Evolutionary conservation across 2,113 vertebrate genomes (phyloP).

Genomic region (Syrmaticus mikado): DNA sequence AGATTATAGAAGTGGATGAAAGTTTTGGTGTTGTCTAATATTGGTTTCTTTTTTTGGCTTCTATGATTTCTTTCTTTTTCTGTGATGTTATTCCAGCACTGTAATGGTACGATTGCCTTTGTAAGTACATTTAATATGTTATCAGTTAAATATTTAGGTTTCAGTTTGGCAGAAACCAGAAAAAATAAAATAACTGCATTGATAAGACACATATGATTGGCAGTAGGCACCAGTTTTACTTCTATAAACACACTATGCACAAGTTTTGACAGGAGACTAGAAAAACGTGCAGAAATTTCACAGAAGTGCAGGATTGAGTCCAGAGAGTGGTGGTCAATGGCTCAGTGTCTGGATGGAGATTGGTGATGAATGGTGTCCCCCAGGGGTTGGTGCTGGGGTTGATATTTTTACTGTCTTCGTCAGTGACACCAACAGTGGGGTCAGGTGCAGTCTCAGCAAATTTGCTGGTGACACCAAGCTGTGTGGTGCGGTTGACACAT

Average conservation of each 20-base stretch:
- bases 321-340: too few relatives aligned
- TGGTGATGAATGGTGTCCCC: too few relatives aligned
- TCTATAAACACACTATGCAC: background rate
- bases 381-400: too few relatives aligned
- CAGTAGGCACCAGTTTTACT: background rate
- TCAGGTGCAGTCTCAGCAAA: too few relatives aligned
- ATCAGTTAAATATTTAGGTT: background rate
- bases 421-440: too few relatives aligned
- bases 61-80: background rate
- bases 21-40: slow-evolving; percentile 8
- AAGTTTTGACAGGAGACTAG: slow-evolving; percentile 8
- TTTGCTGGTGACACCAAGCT: too few relatives aligned
- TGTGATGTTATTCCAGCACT: background rate
- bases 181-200: background rate
- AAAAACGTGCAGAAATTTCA: background rate
- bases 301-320: too few relatives aligned
- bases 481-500: too few relatives aligned
- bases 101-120: background rate
- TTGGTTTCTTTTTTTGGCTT: slow-evolving; percentile 5
- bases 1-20: background rate
- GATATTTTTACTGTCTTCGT: too few relatives aligned
- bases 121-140: background rate
- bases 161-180: background rate
- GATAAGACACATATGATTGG: background rate
- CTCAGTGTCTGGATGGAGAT: too few relatives aligned